These are phyloP conservation scores for Dromaius novaehollandiae DNA, from an alignment of 2,113 vertebrate species.

Conservation along the genomic window DNA sequence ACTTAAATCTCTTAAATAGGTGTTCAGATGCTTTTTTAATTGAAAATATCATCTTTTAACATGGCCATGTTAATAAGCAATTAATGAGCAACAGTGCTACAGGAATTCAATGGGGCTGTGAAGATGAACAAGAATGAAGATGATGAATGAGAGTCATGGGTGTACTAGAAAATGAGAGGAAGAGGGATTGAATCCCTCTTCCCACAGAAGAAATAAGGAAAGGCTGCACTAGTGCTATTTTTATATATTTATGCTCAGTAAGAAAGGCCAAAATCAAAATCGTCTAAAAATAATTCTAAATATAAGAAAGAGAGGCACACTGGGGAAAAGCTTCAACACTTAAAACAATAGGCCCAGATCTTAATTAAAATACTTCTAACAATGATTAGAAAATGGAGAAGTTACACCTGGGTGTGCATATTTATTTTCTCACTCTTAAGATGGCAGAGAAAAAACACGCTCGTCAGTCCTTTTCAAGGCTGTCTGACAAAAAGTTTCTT, in stretches of 20 bases:
- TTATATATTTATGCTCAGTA: neutral
- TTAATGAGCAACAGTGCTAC: neutral
- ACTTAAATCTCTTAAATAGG: neutral
- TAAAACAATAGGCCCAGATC: neutral
- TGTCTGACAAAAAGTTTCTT: neutral
- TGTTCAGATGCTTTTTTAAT: neutral
- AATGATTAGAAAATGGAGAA: neutral
- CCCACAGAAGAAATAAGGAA: neutral
- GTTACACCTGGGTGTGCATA: neutral
- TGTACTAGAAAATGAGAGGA: neutral
- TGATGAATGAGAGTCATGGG: neutral
- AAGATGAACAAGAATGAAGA: neutral
- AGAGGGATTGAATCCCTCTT: neutral
- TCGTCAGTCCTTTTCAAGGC: neutral
- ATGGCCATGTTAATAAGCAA: neutral
- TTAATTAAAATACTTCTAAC: neutral
- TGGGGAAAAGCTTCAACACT: neutral
- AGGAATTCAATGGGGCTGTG: neutral
- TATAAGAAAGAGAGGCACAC: neutral
- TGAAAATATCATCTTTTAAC: conserved; percentile 3
- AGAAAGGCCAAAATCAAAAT: neutral
- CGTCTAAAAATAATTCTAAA: neutral
- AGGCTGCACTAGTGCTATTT: neutral
- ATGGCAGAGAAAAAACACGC: neutral
- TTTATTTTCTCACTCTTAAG: neutral